Conservation (phyloP, 2,113 vertebrate genomes). For the Eolophus roseicapilla region DNA sequence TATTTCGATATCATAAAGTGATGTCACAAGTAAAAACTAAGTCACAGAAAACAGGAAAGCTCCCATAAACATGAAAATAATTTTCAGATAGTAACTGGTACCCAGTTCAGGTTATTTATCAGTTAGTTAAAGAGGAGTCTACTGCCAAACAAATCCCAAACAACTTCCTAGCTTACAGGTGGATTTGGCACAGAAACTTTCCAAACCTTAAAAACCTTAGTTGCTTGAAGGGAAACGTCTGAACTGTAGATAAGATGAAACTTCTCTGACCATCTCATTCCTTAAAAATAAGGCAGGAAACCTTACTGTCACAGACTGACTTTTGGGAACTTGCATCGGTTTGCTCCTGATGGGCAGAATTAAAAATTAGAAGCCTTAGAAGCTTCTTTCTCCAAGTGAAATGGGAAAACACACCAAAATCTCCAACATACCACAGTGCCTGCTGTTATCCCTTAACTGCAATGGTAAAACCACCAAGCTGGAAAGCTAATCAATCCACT, state of each 20-base stretch:
- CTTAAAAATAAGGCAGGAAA: not conserved
- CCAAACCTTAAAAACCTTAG: not conserved
- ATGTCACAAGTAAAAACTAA: not conserved
- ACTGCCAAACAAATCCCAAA: not conserved
- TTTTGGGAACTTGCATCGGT: not conserved
- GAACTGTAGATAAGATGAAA: not conserved
- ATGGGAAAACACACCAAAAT: not conserved
- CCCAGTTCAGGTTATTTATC: not conserved
- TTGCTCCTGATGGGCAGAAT: not conserved
- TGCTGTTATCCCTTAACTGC: not conserved
- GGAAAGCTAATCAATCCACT: not conserved
- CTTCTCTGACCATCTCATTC: not conserved
- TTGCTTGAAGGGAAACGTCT: not conserved
- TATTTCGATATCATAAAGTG: not conserved
- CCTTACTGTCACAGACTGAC: not conserved
- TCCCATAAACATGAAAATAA: not conserved
- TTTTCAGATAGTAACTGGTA: not conserved
- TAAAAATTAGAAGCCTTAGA: not conserved
- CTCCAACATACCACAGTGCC: not conserved
- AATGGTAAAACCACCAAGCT: not conserved
- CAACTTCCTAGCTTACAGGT: not conserved
- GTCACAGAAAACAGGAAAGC: not conserved
- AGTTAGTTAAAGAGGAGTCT: not conserved
- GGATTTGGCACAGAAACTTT: not conserved
- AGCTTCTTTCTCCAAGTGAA: not conserved